A percentile compares a stretch with the other conserved stretches of the same genome.
These are phyloP conservation scores for Falco berigora DNA, from an alignment of 2,797 vertebrate genomes.

Conservation along the genomic window DNA sequence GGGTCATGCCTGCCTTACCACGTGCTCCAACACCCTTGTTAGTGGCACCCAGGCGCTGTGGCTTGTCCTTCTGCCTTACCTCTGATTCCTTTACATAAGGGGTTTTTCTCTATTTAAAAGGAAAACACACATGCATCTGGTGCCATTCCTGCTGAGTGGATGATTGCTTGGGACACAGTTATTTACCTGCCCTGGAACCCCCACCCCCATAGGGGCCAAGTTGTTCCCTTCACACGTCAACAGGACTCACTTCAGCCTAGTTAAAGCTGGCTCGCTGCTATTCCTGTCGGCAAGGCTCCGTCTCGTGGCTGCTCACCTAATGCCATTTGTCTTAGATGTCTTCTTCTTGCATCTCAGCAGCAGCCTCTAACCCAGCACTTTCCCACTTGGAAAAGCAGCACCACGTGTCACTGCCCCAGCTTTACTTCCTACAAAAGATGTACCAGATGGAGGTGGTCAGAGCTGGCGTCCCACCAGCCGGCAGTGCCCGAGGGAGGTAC, in stretches of 20 bases:
- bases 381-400: neutral
- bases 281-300: neutral
- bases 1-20: conserved; percentile 38
- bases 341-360: neutral
- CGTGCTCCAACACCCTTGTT: neutral
- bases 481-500: rapidly evolving
- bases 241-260: neutral
- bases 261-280: neutral
- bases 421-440: neutral
- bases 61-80: conserved; percentile 22
- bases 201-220: neutral
- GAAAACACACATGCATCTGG: neutral
- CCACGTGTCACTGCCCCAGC: neutral
- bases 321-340: neutral
- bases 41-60: neutral
- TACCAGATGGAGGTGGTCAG: neutral
- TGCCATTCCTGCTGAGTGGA: neutral
- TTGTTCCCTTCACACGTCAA: neutral
- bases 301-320: neutral
- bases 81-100: conserved; percentile 51
- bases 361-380: neutral
- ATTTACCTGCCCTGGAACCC: neutral
- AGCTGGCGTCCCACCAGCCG: neutral
- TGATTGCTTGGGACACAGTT: neutral
- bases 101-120: neutral